Evolutionary conservation across 2,888 invertebrate genomes (phyloP).

Genomic region (Patella ulyssiponensis): DNA sequence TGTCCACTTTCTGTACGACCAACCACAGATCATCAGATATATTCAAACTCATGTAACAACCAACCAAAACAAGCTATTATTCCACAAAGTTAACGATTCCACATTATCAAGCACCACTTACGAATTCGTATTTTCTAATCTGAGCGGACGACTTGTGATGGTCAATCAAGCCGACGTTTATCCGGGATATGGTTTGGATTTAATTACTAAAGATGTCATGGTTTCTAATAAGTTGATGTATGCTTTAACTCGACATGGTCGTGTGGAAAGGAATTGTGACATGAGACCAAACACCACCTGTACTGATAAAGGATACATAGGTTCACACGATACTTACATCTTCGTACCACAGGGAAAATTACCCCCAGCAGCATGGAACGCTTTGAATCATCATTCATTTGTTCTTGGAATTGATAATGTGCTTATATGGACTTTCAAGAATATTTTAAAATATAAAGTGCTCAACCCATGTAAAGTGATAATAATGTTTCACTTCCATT

Average conservation of each 20-base stretch:
- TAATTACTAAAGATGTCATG: neutral
- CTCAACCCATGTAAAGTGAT: constrained; percentile 28
- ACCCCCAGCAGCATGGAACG: neutral
- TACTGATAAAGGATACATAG: neutral
- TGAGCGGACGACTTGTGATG: constrained; percentile 21
- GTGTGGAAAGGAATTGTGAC: constrained; percentile 17
- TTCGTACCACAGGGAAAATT: constrained; percentile 17
- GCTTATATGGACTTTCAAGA: constrained; percentile 20
- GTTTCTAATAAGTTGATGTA: constrained; percentile 15
- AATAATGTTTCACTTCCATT: constrained; percentile 21
- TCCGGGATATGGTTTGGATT: constrained; percentile 18
- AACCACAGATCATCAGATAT: neutral
- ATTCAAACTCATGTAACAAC: neutral
- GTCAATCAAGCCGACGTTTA: constrained; percentile 24
- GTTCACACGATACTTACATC: constrained; percentile 24
- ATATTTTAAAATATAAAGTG: constrained; percentile 17
- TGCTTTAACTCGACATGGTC: constrained; percentile 21
- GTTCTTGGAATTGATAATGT: constrained; percentile 20
- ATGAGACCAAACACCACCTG: constrained; percentile 13
- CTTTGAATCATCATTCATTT: neutral
- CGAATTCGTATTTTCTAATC: constrained; percentile 15
- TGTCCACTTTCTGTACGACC: constrained; percentile 23
- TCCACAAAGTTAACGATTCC: constrained; percentile 10
- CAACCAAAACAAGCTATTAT: neutral
- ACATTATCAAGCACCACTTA: neutral